Conservation (phyloP, 2,797 vertebrate genomes). For the Pipistrellus pygmaeus region DNA sequence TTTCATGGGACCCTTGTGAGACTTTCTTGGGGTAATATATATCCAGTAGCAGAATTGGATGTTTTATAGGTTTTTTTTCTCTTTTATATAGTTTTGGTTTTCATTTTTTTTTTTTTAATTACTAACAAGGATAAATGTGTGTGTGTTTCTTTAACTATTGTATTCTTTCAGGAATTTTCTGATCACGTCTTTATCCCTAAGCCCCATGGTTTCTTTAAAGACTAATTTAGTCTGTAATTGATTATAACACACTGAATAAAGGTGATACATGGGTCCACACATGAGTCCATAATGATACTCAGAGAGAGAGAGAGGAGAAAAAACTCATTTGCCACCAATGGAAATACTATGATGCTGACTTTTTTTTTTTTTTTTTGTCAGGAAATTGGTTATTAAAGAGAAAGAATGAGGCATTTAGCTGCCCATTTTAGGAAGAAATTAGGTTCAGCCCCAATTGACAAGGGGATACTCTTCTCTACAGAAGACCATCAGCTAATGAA, state of each 20-base stretch:
- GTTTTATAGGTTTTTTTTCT: slow-evolving; percentile 19
- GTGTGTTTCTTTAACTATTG: slow-evolving; percentile 48
- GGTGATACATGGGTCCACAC: slow-evolving; percentile 54
- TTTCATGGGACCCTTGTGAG: not conserved
- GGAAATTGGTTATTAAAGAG: slow-evolving; percentile 72
- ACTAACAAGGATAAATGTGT: not conserved
- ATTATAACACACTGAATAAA: slow-evolving; percentile 70
- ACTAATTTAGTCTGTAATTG: slow-evolving; percentile 68
- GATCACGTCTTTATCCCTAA: slow-evolving; percentile 45
- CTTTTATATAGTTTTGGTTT: slow-evolving; percentile 32
- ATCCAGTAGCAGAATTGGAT: not conserved
- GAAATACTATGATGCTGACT: slow-evolving; percentile 58
- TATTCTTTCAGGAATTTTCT: slow-evolving; percentile 56
- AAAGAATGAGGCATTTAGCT: slow-evolving; percentile 75
- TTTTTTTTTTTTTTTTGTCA: slow-evolving; percentile 71
- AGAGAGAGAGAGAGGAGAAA: not conserved
- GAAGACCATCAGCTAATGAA: slow-evolving; percentile 69
- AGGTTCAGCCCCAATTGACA: slow-evolving; percentile 62
- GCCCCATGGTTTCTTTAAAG: slow-evolving; percentile 61
- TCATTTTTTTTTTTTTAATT: slow-evolving; percentile 34
- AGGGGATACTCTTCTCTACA: slow-evolving; percentile 64
- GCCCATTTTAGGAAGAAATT: slow-evolving; percentile 77
- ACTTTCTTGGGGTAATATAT: slow-evolving; percentile 22
- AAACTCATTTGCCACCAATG: slow-evolving; percentile 62
- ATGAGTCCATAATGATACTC: slow-evolving; percentile 56